A percentile compares a stretch with the other conserved stretches of the same genome.
These are phyloP conservation scores for Odontocerum albicorne DNA, from an alignment of 2,888 invertebrate species.

Conservation along the genomic window DNA sequence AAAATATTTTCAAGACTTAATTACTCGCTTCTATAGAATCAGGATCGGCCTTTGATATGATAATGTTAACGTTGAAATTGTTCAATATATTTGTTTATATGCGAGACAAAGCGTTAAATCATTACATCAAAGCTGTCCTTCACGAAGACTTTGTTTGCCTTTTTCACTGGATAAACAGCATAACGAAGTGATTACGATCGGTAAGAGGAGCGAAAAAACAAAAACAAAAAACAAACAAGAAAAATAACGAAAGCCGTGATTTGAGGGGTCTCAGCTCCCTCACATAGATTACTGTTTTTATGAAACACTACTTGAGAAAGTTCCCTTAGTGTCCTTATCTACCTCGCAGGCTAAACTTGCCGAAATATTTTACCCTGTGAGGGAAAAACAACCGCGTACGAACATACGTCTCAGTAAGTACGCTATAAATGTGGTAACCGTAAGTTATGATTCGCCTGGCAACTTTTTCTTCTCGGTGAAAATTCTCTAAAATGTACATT, in stretches of 20 bases:
- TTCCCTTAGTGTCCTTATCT: slow-evolving; percentile 17
- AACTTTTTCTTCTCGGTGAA: too few species aligned
- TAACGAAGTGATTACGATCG: slow-evolving; percentile 5
- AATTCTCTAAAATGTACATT: too few species aligned
- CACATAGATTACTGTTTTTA: slow-evolving; percentile 23
- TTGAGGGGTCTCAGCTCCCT: background rate
- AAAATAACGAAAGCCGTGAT: background rate
- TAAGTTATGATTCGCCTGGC: background rate
- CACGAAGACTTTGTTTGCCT: background rate
- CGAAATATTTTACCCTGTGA: slow-evolving; percentile 7
- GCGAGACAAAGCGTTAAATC: too few species aligned
- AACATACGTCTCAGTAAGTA: background rate
- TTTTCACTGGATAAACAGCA: slow-evolving; percentile 5
- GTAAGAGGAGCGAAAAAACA: background rate
- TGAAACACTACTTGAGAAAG: slow-evolving; percentile 18
- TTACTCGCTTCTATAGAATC: too few species aligned
- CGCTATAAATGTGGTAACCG: background rate
- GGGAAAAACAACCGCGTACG: background rate
- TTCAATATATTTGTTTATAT: too few species aligned
- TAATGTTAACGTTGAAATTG: too few species aligned
- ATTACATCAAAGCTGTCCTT: too few species aligned
- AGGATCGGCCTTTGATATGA: too few species aligned
- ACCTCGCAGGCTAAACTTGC: slow-evolving; percentile 7
- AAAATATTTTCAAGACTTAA: too few species aligned
- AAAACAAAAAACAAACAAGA: slow-evolving; percentile 7